Evolutionary conservation across 35 echinoderm and acorn worm genomes (phyloP).

Genomic region (Apostichopus japonicus): DNA sequence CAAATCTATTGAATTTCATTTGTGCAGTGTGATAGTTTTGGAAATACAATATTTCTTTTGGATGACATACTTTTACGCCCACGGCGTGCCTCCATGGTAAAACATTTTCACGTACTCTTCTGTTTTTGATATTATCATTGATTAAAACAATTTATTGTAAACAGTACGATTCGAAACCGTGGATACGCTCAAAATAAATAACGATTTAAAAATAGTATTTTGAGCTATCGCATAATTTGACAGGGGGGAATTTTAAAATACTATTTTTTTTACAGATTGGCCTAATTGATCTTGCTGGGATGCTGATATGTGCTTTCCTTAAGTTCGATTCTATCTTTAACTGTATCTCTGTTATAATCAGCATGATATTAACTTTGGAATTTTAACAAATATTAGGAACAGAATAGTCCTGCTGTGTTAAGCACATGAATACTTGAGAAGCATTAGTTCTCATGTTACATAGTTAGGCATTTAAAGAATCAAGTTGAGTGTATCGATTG

Average conservation of each 20-base stretch:
- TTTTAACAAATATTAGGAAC: not conserved
- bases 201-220: no score
- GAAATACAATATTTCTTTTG: not conserved
- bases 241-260: no score
- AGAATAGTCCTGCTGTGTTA: not conserved
- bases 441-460: not conserved
- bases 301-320: not conserved
- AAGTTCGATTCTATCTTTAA: not conserved
- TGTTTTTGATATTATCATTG: no score
- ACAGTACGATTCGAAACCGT: no score
- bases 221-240: no score
- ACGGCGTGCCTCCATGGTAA: not conserved
- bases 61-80: not conserved
- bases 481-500: no score
- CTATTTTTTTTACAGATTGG: not conserved
- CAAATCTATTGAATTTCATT: not conserved
- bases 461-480: no score
- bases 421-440: not conserved
- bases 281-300: not conserved
- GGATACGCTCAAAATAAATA: no score
- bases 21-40: not conserved
- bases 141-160: no score
- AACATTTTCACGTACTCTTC: not conserved
- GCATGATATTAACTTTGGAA: slow-evolving; percentile 1
- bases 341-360: not conserved